Base-by-base conservation (phyloP, 2,113 vertebrate species). In the Ginglymostoma cirratum region DNA sequence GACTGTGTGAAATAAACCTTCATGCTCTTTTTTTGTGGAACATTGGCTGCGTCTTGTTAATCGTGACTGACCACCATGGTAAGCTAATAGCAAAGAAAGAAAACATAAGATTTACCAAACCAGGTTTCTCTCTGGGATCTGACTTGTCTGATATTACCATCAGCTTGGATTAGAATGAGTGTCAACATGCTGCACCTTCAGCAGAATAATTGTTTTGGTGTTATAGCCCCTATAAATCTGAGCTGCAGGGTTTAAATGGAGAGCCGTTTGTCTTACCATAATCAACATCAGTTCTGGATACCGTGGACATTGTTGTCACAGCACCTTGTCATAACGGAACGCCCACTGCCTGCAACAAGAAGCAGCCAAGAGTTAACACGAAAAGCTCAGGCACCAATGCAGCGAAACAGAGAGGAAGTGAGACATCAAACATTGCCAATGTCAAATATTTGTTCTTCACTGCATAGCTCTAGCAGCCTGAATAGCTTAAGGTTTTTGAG, bases 261-360 rank as follows among this genome's bases (percentile, higher is more conserved):
- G 72, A 55, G 24, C 12, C 12, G 23, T 70, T 38, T 97, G 52
- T 23, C 97, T 97, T 97, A 98, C 98, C 98, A 97, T 98, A 98
- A 98, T 97, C 97, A 98, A 98, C 97, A 98, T 98, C 98, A 97
- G 97, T 97, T 97, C 97, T 96, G 97, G 98, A 97, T 97, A 97
- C 96, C 96, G 97, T 97, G 97, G 98, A 98, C 98, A 98, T 98
- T 97, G 97, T 98, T 97, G 97, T 97, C 97, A 97, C 97, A 97
- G 97, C 97, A 97, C 97, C 97, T 98, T 97, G 97, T 98, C 98
- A 98, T 98, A 97, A 98, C 98, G 97, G 97, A 97, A 97, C 96
- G 97, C 96, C 72, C 72, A 5, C 96, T 96, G 97, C 96, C 98
- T 98, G 96, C 4, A 42, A 96, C 90, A 52, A 72, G 96, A 96